Conservation (phyloP, 2,797 vertebrate species). For the Cossypha dichroa region DNA sequence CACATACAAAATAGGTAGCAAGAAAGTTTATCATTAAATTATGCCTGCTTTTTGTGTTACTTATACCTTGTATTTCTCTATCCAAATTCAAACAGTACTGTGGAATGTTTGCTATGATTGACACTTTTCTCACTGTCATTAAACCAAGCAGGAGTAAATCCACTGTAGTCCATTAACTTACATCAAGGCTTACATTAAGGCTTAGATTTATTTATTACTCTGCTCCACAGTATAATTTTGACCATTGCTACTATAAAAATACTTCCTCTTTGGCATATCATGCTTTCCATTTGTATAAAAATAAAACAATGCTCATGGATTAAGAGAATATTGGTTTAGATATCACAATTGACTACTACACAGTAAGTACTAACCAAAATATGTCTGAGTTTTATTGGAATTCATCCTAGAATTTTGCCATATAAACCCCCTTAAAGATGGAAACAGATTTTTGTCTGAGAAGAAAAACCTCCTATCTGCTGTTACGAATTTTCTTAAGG, state of each 20-base stretch:
- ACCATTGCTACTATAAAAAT: not conserved
- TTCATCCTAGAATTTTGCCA: not conserved
- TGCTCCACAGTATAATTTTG: not conserved
- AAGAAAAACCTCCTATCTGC: not conserved
- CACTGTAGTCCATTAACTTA: not conserved
- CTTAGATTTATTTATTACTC: not conserved
- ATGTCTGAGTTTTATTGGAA: not conserved
- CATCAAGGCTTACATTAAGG: not conserved
- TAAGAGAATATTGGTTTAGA: not conserved
- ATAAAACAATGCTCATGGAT: not conserved
- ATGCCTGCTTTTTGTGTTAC: not conserved
- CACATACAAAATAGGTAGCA: not conserved
- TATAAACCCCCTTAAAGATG: not conserved
- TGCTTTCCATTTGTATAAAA: not conserved
- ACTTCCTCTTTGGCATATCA: not conserved
- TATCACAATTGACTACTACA: not conserved
- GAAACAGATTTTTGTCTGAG: not conserved
- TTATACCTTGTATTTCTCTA: not conserved
- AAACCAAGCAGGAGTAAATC: not conserved
- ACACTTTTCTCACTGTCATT: not conserved
- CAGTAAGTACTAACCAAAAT: not conserved
- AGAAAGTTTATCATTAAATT: not conserved
- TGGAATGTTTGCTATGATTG: not conserved
- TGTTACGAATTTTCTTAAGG: not conserved
- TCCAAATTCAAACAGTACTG: not conserved